These are phyloP conservation scores for Dolichomitus sp. DNA, from an alignment of 2,888 invertebrate species.

Conservation along the genomic window DNA sequence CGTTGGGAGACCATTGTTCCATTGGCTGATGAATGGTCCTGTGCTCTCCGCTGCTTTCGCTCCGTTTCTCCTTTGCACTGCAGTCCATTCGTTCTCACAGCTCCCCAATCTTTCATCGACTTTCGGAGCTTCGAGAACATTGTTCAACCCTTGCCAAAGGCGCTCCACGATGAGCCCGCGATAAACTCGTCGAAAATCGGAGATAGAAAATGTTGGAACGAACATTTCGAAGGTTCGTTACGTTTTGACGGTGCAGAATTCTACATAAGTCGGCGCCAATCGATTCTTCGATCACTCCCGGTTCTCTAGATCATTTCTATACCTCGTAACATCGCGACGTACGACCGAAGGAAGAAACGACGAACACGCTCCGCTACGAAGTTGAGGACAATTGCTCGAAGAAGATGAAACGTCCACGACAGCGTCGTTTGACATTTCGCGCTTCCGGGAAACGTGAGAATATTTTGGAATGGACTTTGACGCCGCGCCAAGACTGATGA, in stretches of 20 bases:
- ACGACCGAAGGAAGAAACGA: background rate
- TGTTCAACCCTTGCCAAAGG: constrained; percentile 3
- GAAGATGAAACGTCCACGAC: constrained; percentile 19
- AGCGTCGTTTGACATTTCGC: background rate
- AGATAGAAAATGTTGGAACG: constrained; percentile 1
- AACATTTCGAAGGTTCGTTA: background rate
- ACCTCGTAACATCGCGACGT: background rate
- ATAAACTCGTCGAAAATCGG: constrained; percentile 1
- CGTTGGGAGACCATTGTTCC: constrained; percentile 49
- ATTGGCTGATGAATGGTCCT: constrained; percentile 53
- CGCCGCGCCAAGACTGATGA: background rate
- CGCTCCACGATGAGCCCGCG: background rate
- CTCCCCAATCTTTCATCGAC: constrained; percentile 30
- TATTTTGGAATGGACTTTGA: constrained; percentile 24
- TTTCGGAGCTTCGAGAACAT: constrained; percentile 3
- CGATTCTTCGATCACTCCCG: background rate
- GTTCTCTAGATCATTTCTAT: background rate
- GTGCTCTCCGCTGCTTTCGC: constrained; percentile 7
- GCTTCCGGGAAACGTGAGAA: constrained; percentile 23
- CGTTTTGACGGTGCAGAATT: background rate
- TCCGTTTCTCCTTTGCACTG: constrained; percentile 23
- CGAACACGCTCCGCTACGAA: background rate
- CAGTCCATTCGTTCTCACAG: constrained; percentile 17
- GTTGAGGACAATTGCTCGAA: background rate
- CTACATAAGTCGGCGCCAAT: background rate